Conservation (phyloP, 1,140 invertebrate species). For the Drosophila trapezifrons region DNA sequence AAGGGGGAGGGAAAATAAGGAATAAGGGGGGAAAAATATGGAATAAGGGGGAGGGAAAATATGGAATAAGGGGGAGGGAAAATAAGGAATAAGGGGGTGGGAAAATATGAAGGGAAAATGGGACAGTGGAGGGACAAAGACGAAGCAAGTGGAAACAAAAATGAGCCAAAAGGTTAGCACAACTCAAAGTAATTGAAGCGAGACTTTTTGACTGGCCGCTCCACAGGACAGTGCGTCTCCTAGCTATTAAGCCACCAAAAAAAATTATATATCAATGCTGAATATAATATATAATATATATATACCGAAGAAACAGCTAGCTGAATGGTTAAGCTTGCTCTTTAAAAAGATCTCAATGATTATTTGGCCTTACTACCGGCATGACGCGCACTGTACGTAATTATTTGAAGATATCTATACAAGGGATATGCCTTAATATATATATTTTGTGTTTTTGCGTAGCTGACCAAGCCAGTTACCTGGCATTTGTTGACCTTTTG, state of each 20-base stretch:
- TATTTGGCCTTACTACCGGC: too few relatives aligned
- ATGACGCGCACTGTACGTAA: slow-evolving; percentile 2
- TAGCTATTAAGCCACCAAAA: too few relatives aligned
- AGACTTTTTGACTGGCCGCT: slow-evolving; percentile 26
- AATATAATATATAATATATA: too few relatives aligned
- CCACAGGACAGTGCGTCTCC: slow-evolving; percentile 19
- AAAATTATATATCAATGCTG: too few relatives aligned
- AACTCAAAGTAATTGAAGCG: slow-evolving; percentile 46
- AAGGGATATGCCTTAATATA: slow-evolving; percentile 7
- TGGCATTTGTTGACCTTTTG: slow-evolving; percentile 43
- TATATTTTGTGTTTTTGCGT: slow-evolving; percentile 9
- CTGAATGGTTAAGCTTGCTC: too few relatives aligned
- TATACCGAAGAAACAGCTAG: too few relatives aligned
- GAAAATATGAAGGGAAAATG: slow-evolving; percentile 10
- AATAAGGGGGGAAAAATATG: not conserved
- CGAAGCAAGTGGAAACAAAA: slow-evolving; percentile 7
- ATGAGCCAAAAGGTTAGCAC: slow-evolving; percentile 26
- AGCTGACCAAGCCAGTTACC: slow-evolving; percentile 37
- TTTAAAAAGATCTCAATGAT: too few relatives aligned
- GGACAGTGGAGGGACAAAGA: slow-evolving; percentile 16
- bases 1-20: not conserved
- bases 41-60: not conserved
- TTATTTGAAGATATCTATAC: slow-evolving; percentile 19
- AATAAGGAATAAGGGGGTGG: not conserved
- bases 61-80: not conserved